phyloP scores from a whole-genome alignment of 2,888 invertebrate species.

The Limenitis arthemis region DNA sequence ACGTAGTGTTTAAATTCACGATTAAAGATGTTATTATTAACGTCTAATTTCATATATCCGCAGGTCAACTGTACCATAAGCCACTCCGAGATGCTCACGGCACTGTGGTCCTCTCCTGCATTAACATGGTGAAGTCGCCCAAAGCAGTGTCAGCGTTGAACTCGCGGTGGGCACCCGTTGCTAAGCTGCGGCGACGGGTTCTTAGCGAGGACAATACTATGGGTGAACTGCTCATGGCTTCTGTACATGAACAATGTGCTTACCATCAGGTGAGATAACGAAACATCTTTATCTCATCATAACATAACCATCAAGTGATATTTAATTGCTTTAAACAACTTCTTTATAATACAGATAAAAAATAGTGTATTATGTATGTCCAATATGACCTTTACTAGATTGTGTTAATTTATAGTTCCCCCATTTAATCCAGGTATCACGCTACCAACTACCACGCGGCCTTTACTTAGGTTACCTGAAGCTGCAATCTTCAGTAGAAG shows the following conservation, averaged over 20 bases:
- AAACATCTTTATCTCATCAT: too few relatives aligned
- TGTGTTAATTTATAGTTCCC: background rate
- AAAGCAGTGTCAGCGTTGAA: slow-evolving; percentile 92
- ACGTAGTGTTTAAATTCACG: background rate
- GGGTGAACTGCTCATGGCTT: slow-evolving; percentile 87
- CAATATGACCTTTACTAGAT: too few relatives aligned
- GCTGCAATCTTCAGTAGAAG: slow-evolving; percentile 96
- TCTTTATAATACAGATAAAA: too few relatives aligned
- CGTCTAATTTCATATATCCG: background rate
- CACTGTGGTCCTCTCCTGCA: slow-evolving; percentile 90
- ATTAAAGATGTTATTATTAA: background rate
- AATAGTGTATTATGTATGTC: too few relatives aligned
- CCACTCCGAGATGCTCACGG: slow-evolving; percentile 92
- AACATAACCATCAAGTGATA: too few relatives aligned
- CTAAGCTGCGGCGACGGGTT: slow-evolving; percentile 86
- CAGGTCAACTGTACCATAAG: slow-evolving; percentile 91
- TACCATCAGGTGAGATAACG: slow-evolving; percentile 65
- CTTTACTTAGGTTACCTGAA: slow-evolving; percentile 97
- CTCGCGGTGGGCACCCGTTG: slow-evolving; percentile 92
- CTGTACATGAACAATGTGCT: slow-evolving; percentile 84
- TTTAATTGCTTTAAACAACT: too few relatives aligned
- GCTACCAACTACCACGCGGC: slow-evolving; percentile 86
- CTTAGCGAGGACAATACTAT: slow-evolving; percentile 83
- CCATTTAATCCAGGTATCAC: slow-evolving; percentile 75
- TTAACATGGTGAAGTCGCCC: slow-evolving; percentile 82